Evolutionary conservation across 2,888 invertebrate species (phyloP).

Genomic region (Tetragnatha montana): DNA sequence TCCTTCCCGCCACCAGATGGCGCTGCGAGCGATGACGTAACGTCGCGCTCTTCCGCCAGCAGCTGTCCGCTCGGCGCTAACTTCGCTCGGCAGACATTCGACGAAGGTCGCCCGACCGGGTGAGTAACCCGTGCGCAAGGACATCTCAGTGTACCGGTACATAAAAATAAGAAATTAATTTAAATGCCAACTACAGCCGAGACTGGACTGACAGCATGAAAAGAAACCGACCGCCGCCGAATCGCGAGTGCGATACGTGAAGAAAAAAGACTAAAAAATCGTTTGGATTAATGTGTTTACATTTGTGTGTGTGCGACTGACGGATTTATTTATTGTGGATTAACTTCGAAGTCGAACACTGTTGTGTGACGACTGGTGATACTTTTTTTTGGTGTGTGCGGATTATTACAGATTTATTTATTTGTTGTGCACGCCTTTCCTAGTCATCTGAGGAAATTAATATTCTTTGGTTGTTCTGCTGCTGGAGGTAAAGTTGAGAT

Average conservation of each 20-base stretch:
- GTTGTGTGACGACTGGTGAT: neutral
- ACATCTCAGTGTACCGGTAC: slow-evolving; percentile 60
- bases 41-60: slow-evolving; percentile 32
- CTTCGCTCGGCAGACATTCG: slow-evolving; percentile 45
- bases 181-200: neutral
- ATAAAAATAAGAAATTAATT: neutral
- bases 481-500: neutral
- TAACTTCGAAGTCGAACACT: slow-evolving; percentile 1
- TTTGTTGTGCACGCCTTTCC: neutral
- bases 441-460: neutral
- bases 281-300: slow-evolving; percentile 2
- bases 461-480: neutral
- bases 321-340: neutral
- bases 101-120: slow-evolving; percentile 62
- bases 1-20: slow-evolving; percentile 14
- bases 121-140: slow-evolving; percentile 64
- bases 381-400: neutral
- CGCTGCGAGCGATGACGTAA: slow-evolving; percentile 46
- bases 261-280: too few species aligned
- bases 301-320: neutral
- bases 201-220: neutral
- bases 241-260: neutral
- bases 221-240: neutral
- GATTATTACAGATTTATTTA: neutral
- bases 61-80: slow-evolving; percentile 34